A percentile compares a stretch with the other conserved stretches of the same genome.
Evolutionary conservation across 2,888 invertebrate genomes (phyloP).

Genomic region (Melanchra persicariae): DNA sequence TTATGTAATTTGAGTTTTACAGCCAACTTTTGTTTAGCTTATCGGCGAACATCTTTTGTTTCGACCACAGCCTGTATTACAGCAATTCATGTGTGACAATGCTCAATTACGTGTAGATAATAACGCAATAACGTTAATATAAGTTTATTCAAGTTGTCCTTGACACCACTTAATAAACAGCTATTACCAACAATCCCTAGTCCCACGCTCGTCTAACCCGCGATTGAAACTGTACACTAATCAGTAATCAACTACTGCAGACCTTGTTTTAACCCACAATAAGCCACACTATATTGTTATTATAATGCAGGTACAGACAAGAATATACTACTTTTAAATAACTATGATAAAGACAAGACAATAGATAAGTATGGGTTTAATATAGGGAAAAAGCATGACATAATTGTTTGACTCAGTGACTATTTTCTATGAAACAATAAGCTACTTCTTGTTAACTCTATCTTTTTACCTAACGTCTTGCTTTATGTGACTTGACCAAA

Average conservation of each 20-base stretch:
- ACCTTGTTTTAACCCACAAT: conserved; percentile 70
- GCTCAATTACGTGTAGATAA: conserved; percentile 59
- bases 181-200: conserved; percentile 77
- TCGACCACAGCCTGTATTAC: conserved; percentile 16
- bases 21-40: conserved; percentile 11
- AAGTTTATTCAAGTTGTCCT: conserved; percentile 71
- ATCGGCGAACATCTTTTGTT: conserved; percentile 29
- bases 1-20: conserved; percentile 1
- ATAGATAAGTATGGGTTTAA: conserved; percentile 18
- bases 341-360: conserved; percentile 24
- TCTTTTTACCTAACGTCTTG: neutral
- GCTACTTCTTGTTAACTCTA: neutral
- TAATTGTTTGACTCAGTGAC: conserved; percentile 10
- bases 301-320: conserved; percentile 43
- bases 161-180: conserved; percentile 79
- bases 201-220: conserved; percentile 82
- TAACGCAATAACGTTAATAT: conserved; percentile 59
- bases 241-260: conserved; percentile 70
- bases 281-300: conserved; percentile 53
- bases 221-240: conserved; percentile 74
- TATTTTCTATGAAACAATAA: conserved; percentile 28
- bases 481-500: neutral
- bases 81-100: conserved; percentile 55
- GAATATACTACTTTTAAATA: neutral
- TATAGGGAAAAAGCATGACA: conserved; percentile 21